phyloP scores from a whole-genome alignment of 2,113 vertebrate species.

The Brienomyrus brachyistius region DNA sequence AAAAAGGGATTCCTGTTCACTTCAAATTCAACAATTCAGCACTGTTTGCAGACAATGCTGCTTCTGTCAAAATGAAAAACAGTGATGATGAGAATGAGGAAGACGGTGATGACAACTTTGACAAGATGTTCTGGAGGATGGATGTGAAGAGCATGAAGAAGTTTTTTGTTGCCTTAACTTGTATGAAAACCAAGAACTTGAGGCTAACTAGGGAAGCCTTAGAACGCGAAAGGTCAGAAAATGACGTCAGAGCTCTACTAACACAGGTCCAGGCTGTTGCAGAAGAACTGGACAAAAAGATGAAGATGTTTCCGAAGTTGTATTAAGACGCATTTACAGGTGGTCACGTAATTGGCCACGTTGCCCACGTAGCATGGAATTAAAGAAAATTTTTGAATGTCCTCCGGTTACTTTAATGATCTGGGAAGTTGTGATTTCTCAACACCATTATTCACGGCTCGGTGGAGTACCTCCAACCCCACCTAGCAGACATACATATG shows the following conservation, averaged over 20 bases:
- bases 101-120: slow-evolving; percentile 21
- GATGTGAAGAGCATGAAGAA: slow-evolving; percentile 8
- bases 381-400: background rate
- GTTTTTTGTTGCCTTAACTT: slow-evolving; percentile 5
- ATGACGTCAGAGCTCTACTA: background rate
- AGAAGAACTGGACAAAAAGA: no score
- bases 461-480: background rate
- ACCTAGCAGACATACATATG: background rate
- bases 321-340: no score
- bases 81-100: slow-evolving; percentile 3
- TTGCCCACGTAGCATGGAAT: background rate
- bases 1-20: slow-evolving; percentile 21
- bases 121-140: slow-evolving; percentile 29
- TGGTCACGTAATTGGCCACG: background rate
- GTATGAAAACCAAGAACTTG: slow-evolving; percentile 17
- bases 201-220: slow-evolving; percentile 17
- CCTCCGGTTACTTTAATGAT: background rate
- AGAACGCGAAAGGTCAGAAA: background rate
- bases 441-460: background rate
- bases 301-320: no score
- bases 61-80: background rate
- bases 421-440: background rate
- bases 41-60: slow-evolving; percentile 26
- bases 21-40: slow-evolving; percentile 42
- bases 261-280: background rate